Evolutionary conservation across 2,888 invertebrate genomes (phyloP), one percentile per base, ranked within the genome.

Genomic region (Callinectes sapidus): DNA sequence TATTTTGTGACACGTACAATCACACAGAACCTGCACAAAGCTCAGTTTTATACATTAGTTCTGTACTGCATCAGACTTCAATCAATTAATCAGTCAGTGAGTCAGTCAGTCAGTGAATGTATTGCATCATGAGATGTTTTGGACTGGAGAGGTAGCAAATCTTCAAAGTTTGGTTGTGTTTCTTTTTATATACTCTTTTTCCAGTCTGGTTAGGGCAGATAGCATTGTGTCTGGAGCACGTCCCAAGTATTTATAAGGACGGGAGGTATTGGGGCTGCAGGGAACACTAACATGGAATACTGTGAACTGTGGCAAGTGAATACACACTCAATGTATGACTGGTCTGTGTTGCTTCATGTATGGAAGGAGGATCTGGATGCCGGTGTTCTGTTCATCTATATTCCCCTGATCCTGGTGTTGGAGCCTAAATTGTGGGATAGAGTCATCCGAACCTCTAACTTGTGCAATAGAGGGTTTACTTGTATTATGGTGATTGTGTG

Each of bases 351-450:
- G 71, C 61, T 61, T 61, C 18, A 61, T 5, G 13, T 71, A 71
- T 71, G 71, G 71, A 71, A 71, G 71, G 71, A 71, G 71, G 71
- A 71, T 28, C 71, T 71, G 71, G 71, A 71, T 71, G 71, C 71
- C n/a, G 23, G 13, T 28, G 71, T 28, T 61, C 23, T 10, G 23
- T 23, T 61, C 61, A 61, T 23, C 61, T 61, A 61, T 13, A 2
- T 55, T 61, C 23, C 61, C 61, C 61, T 23, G 23, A 18, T 23
- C 61, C 61, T 48, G 48, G 48, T 48, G 48, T 48, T 48, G 48
- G 48, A 48, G 10, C 48, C 48, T 48, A 48, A 48, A 48, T 48
- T 48, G 48, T 48, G 48, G 3, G 48, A 48, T 48, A 48, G 48
- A 48, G 48, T 48, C 8, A 48, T 48, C 48, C 10, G 48, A 48